phyloP scores from a whole-genome alignment of 2,113 vertebrate species.

The Elephantulus edwardii region DNA sequence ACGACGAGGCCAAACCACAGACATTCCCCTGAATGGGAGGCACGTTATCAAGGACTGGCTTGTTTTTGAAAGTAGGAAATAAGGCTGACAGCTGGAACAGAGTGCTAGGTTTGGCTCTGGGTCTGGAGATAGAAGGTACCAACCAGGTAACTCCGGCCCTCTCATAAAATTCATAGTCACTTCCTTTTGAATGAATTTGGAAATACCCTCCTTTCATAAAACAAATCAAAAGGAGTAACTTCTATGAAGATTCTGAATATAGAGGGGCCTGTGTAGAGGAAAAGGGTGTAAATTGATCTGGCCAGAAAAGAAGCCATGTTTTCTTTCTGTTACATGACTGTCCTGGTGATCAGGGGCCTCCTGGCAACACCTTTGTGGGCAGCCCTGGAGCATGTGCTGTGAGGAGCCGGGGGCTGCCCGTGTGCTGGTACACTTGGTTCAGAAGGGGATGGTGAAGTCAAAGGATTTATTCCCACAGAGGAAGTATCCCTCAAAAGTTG shows the following conservation, averaged over 20 bases:
- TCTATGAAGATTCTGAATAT: constrained; percentile 67
- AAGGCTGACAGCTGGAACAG: constrained; percentile 73
- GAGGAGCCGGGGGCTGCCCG: neutral
- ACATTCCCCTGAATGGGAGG: constrained; percentile 76
- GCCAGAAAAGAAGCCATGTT: constrained; percentile 53
- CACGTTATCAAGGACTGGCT: constrained; percentile 67
- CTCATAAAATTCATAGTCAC: constrained; percentile 55
- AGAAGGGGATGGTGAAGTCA: neutral
- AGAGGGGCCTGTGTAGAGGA: constrained; percentile 39
- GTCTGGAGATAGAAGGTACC: constrained; percentile 65
- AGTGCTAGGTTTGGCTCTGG: constrained; percentile 52
- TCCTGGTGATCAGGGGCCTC: neutral
- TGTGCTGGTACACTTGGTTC: neutral
- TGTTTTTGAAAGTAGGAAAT: constrained; percentile 66
- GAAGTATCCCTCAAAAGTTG: constrained; percentile 32
- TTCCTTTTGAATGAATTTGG: constrained; percentile 66
- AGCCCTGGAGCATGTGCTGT: neutral
- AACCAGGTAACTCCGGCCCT: constrained; percentile 59
- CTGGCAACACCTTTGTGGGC: neutral
- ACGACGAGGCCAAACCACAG: constrained; percentile 78
- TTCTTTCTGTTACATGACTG: constrained; percentile 2
- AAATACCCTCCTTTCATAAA: constrained; percentile 57
- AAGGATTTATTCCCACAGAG: constrained; percentile 42
- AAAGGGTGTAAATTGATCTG: constrained; percentile 4
- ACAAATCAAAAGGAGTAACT: constrained; percentile 66